phyloP scores from a whole-genome alignment of 2,888 invertebrate genomes.

The Synanthedon vespiformis region DNA sequence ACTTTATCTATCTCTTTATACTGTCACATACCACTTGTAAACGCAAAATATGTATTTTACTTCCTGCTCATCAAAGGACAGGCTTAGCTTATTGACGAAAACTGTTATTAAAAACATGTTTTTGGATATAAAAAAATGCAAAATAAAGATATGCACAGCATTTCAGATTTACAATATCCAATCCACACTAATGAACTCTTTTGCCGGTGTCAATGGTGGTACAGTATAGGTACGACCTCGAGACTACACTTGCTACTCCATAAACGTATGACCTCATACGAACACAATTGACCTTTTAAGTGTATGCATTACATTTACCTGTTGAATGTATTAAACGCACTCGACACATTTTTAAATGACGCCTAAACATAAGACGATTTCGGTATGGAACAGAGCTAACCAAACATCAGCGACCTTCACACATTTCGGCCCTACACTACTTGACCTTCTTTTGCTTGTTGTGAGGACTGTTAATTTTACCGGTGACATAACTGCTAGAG shows the following conservation, averaged over 20 bases:
- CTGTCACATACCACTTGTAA: too few relatives aligned
- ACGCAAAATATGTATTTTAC: too few relatives aligned
- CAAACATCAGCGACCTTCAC: slow-evolving; percentile 2
- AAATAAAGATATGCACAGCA: too few relatives aligned
- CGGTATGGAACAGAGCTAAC: neutral
- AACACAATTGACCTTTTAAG: slow-evolving; percentile 12
- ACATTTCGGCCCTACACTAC: slow-evolving; percentile 1
- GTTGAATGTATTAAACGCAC: slow-evolving; percentile 6
- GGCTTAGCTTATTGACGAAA: too few relatives aligned
- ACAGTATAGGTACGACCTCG: slow-evolving; percentile 5
- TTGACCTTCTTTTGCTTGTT: neutral
- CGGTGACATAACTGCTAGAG: slow-evolving; percentile 18
- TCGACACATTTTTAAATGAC: too few relatives aligned
- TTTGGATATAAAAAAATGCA: too few relatives aligned
- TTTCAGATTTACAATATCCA: too few relatives aligned
- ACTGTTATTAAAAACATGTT: too few relatives aligned
- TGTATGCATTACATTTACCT: slow-evolving; percentile 5
- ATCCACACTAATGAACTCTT: too few relatives aligned
- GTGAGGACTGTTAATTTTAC: slow-evolving; percentile 9
- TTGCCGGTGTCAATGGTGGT: neutral
- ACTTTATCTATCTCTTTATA: too few relatives aligned
- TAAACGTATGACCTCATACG: slow-evolving; percentile 29
- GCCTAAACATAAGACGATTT: neutral
- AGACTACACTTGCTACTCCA: slow-evolving; percentile 19
- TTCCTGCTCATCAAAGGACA: too few relatives aligned